Evolutionary conservation across 2,888 invertebrate species (phyloP).

Genomic region (Cancer borealis): DNA sequence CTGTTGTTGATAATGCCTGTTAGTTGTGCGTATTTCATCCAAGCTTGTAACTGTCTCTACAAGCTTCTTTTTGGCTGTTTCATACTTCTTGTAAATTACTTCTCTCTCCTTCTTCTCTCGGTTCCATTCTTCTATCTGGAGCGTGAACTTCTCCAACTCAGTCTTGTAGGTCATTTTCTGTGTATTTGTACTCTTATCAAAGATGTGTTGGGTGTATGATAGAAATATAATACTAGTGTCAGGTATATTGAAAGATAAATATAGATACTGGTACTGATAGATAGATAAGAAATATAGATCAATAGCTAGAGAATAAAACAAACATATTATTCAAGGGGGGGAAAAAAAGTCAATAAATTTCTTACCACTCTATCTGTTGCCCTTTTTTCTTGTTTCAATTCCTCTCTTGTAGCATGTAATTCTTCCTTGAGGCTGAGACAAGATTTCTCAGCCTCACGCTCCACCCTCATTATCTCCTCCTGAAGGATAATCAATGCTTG

Average conservation of each 20-base stretch:
- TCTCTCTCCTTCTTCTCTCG: constrained; percentile 56
- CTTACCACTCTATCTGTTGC: neutral
- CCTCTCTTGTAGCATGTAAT: constrained; percentile 61
- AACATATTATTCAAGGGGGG: neutral
- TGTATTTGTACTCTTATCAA: neutral
- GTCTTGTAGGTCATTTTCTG: constrained; percentile 56
- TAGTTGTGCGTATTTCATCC: constrained; percentile 56
- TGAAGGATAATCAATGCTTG: constrained; percentile 21
- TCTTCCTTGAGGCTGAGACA: constrained; percentile 68
- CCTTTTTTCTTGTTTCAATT: neutral
- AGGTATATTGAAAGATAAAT: too few species aligned
- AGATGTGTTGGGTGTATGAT: neutral
- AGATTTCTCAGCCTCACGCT: constrained; percentile 67
- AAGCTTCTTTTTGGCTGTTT: constrained; percentile 71
- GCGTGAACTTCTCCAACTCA: constrained; percentile 47
- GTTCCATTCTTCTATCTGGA: constrained; percentile 41
- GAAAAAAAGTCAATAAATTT: neutral
- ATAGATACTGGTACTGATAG: neutral
- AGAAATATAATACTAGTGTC: neutral
- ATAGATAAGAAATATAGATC: neutral
- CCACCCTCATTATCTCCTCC: constrained; percentile 73
- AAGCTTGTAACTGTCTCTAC: constrained; percentile 45
- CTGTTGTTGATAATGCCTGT: constrained; percentile 66
- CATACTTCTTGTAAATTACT: constrained; percentile 58
- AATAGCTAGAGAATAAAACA: neutral